Base-by-base conservation (phyloP, 1,140 invertebrate species). In the Caenorhabditis latens region DNA sequence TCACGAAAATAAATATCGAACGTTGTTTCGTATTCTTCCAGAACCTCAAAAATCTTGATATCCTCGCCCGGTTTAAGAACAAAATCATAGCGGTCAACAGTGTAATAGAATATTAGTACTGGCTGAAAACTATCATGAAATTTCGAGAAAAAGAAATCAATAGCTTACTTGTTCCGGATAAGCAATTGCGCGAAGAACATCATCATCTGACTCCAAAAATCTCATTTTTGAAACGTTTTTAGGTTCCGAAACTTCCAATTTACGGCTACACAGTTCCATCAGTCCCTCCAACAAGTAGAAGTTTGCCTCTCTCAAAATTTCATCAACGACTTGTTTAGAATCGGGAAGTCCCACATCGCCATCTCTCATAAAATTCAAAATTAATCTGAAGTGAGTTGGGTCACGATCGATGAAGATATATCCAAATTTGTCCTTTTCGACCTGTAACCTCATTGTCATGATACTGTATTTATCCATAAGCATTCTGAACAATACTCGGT, bases 311-410 rank as follows among this genome's bases (percentile, higher is more conserved):
- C 7, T 58, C 6, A 1, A 19, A 58, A 58, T 58, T 58, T 58
- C 61, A 4, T 19, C 6, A 16, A 67, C 21, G n/a, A 46, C 65
- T 19, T 24, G 2, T 43, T 42, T 0, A 43, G 32, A 43, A 14
- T 67, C 42, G 3, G 65, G 32, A 43, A 67, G 40, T 11, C 7
- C 6, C 13, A 43, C 65, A 14, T 67, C 40, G 4, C 65, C 65
- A 43, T 67, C 65, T 24, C 65, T 67, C 65, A 67, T 67, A 43
- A 43, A 67, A 46, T 67, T 67, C 0, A 67, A 40, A 9, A 67
- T 67, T 0, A 46, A 0, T 4, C 42, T 2, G 14, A 67, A 67
- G 13, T 67, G 65, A 14, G 9, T 67, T 9, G 65, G 65, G 42
- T 42, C 32, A 3, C 65, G 32, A 43, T 67, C 65, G 13, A 67